Percentiles rank a stretch among this genome's conserved stretches.
These are phyloP conservation scores for Apostichopus parvimensis DNA, from an alignment of 35 echinoderm and acorn worm species.

Conservation along the genomic window DNA sequence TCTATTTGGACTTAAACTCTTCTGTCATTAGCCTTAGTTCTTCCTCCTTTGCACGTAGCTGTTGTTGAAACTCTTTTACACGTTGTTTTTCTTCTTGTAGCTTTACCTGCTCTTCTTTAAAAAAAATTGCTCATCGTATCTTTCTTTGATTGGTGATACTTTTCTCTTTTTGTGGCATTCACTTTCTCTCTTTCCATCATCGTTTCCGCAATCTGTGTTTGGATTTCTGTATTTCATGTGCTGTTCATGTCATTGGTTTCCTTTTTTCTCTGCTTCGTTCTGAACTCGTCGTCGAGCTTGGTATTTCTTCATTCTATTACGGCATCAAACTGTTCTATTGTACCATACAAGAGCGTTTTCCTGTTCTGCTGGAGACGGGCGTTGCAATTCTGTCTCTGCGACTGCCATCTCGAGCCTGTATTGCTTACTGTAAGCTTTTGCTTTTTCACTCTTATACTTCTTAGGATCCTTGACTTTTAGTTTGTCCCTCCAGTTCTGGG, in stretches of 20 bases:
- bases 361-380: neutral
- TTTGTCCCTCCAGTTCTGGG: neutral
- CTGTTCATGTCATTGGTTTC: neutral
- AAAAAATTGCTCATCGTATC: neutral
- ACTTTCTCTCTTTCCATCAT: neutral
- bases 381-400: neutral
- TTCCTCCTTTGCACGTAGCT: conserved; percentile 24
- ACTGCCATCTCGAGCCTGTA: neutral
- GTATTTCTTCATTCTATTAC: neutral
- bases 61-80: conserved; percentile 23
- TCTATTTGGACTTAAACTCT: conserved; percentile 2
- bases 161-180: neutral
- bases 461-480: neutral
- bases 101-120: neutral
- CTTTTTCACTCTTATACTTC: neutral
- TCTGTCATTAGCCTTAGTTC: neutral
- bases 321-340: neutral
- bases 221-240: neutral
- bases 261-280: neutral
- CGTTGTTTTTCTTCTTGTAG: neutral
- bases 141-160: neutral
- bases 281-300: too few relatives aligned
- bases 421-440: too few relatives aligned
- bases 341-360: neutral
- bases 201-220: neutral